These are phyloP conservation scores for Beroe forskalii DNA, from an alignment of 37 sponge, comb jelly and placozoan species.

Conservation along the genomic window DNA sequence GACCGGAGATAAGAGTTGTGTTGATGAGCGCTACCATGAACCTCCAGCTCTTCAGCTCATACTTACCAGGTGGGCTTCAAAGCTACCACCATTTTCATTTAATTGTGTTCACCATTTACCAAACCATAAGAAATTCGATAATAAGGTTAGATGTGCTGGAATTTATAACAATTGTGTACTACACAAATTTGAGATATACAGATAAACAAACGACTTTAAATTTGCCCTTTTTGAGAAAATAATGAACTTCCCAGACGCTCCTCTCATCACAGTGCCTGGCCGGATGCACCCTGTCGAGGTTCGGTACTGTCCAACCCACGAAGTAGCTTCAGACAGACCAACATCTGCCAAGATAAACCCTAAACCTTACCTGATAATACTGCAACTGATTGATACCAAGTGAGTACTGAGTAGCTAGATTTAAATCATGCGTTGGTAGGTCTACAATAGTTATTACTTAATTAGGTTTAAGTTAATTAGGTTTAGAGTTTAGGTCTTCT, in stretches of 20 bases:
- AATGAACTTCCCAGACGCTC: conserved; percentile 51
- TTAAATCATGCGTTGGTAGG: too few species aligned
- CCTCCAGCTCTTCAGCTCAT: conserved; percentile 66
- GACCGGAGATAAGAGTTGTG: conserved; percentile 81
- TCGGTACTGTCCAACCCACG: conserved; percentile 56
- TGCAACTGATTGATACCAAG: conserved; percentile 84
- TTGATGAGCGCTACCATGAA: conserved; percentile 97
- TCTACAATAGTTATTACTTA: too few species aligned
- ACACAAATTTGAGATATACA: too few species aligned
- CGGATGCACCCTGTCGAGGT: conserved; percentile 55
- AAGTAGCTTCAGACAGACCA: conserved; percentile 17
- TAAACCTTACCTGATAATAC: conserved; percentile 77
- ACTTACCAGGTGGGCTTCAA: conserved; percentile 17
- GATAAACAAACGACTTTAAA: too few species aligned
- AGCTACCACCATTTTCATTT: too few species aligned
- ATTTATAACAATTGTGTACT: too few species aligned
- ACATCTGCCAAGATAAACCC: conserved; percentile 73
- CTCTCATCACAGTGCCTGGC: conserved; percentile 43
- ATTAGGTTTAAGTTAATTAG: too few species aligned
- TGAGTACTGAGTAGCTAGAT: neutral
- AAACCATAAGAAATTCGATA: too few species aligned
- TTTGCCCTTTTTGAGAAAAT: too few species aligned
- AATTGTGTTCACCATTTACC: too few species aligned
- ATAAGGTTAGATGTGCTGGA: too few species aligned
- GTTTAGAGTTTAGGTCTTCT: too few species aligned